Base-by-base conservation (phyloP, 1,140 invertebrate genomes). In the Periplaneta americana region DNA sequence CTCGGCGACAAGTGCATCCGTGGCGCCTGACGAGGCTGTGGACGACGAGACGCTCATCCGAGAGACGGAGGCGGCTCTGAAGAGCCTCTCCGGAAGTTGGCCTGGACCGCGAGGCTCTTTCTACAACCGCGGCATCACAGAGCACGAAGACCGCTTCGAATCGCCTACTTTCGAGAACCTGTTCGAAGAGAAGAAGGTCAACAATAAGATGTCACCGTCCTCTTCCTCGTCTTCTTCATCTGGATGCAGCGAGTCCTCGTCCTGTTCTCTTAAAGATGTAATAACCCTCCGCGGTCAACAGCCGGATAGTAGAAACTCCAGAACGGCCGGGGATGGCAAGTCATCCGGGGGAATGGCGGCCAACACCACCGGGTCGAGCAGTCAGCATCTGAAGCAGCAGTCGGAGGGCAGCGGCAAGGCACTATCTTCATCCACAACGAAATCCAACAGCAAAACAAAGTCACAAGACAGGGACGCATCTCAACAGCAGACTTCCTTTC, bases 21-120 rank as follows among this genome's bases (percentile, higher is more conserved):
- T 80, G 78, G 81, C 81, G 83, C 78, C 81, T 79, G 92, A 88
- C 34, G 91, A 92, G 83, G 87, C 87, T 0, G 91, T 88, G 82
- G 95, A 96, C 83, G 94, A 96, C 83, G 94, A 95, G 86, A 94
- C 93, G 2, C 88, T 95, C 11, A 96, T 97, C 80, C 89, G 94
- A 75, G 96, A 97, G 87, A 96, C 96, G 1, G 95, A 97, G 86
- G 95, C 94, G 5, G 95, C 95, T 0, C 87, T 97, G 48, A 95
- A 95, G 85, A 95, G 93, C 85, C 88, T 97, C 0, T 96, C 95
- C 0, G 95, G 95, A 6, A 95, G 92, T 85, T 96, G 95, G 94
- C 91, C 92, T 0, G 93, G 92, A 5, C 91, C 93, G 1, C 87
- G 92, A 31, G 90, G 91, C 18, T 91, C 91, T 28, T 86, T 91